Conservation (phyloP, 2,797 vertebrate species). For the Gouania willdenowi region DNA sequence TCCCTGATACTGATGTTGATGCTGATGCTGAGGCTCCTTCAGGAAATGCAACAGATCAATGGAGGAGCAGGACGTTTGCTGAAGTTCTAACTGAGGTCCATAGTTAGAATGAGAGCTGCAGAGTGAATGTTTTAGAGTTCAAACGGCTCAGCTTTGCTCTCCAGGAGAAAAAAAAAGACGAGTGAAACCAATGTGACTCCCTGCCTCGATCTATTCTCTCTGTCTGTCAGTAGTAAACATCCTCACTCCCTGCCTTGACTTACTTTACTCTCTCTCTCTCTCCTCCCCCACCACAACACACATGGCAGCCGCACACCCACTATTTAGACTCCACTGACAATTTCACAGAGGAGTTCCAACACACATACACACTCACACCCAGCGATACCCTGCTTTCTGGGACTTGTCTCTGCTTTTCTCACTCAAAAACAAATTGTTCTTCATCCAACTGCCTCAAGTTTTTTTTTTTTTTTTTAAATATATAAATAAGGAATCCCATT, state of each 20-base stretch:
- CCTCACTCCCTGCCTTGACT: constrained; percentile 13
- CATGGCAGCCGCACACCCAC: constrained; percentile 58
- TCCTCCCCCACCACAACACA: constrained; percentile 61
- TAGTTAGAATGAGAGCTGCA: neutral
- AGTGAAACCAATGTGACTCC: neutral
- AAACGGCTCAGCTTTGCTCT: neutral
- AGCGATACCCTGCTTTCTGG: no score
- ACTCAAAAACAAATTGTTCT: no score
- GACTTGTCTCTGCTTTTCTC: no score
- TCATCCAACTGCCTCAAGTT: no score
- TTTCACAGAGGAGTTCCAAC: constrained; percentile 55
- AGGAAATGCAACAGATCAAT: neutral
- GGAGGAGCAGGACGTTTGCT: neutral
- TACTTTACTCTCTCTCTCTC: constrained; percentile 13
- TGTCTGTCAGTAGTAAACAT: constrained; percentile 2
- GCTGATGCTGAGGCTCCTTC: no score
- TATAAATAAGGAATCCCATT: no score
- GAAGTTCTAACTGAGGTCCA: constrained; percentile 7
- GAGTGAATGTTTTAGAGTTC: neutral
- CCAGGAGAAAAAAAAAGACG: neutral
- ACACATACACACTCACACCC: constrained; percentile 5
- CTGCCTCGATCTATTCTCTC: neutral
- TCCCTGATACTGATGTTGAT: no score
- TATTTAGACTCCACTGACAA: constrained; percentile 61
- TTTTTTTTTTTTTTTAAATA: no score